These are phyloP conservation scores for Taphrorychus bicolor DNA, from an alignment of 2,888 invertebrate species.

Conservation along the genomic window DNA sequence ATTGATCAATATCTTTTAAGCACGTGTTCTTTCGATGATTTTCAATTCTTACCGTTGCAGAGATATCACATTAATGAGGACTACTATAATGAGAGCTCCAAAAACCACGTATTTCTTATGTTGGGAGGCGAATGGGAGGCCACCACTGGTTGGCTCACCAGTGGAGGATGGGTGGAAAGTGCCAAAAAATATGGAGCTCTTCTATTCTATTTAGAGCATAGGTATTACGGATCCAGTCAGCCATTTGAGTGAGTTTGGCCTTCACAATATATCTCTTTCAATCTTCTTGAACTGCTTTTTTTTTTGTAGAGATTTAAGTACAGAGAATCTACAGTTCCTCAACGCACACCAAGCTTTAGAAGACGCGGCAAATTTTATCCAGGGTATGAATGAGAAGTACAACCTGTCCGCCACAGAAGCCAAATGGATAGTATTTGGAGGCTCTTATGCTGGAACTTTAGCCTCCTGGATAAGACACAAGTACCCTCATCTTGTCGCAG, in stretches of 20 bases:
- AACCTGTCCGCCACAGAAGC: conserved; percentile 62
- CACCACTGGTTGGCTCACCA: conserved; percentile 82
- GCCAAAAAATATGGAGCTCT: conserved; percentile 81
- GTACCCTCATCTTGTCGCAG: conserved; percentile 87
- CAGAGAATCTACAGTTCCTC: conserved; percentile 80
- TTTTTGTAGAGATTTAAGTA: conserved; percentile 75
- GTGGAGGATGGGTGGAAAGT: conserved; percentile 86
- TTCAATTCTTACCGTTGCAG: conserved; percentile 57
- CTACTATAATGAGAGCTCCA: conserved; percentile 68
- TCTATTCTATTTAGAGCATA: conserved; percentile 88
- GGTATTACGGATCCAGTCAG: conserved; percentile 92
- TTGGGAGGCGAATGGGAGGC: conserved; percentile 93
- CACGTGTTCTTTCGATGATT: not conserved
- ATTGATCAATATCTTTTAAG: too few species aligned
- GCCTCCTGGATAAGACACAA: conserved; percentile 90
- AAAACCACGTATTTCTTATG: conserved; percentile 89
- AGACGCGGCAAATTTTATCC: conserved; percentile 85
- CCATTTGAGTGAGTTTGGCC: conserved; percentile 63
- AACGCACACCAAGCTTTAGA: conserved; percentile 83
- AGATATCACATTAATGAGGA: conserved; percentile 80
- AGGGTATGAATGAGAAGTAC: conserved; percentile 70
- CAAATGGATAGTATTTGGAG: conserved; percentile 94
- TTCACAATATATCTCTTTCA: not conserved
- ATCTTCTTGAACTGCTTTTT: not conserved
- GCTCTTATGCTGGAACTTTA: conserved; percentile 92